phyloP scores from a whole-genome alignment of 2,888 invertebrate genomes.

The Keiferia lycopersicella region DNA sequence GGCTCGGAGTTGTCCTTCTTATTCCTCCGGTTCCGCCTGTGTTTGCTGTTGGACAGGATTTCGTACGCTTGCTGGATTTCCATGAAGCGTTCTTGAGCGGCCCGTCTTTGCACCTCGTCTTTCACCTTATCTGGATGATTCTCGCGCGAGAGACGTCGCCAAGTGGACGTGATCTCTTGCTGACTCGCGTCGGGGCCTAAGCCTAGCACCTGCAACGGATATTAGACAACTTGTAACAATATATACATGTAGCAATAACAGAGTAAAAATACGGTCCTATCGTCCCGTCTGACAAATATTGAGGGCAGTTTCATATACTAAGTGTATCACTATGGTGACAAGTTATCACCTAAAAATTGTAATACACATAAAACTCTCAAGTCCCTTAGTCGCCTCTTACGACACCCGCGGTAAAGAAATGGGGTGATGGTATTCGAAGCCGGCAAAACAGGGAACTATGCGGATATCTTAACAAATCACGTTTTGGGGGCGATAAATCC shows the following conservation, averaged over 20 bases:
- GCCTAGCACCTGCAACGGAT: slow-evolving; percentile 83
- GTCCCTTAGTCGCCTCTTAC: no score
- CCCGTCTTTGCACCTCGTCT: slow-evolving; percentile 83
- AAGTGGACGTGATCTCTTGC: slow-evolving; percentile 90
- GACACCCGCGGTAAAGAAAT: no score
- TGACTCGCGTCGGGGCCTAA: slow-evolving; percentile 91
- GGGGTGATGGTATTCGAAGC: no score
- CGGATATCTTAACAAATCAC: no score
- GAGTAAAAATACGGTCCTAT: no score
- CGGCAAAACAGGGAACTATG: slow-evolving; percentile 53
- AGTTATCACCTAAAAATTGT: no score
- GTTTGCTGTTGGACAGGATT: slow-evolving; percentile 91
- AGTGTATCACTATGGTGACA: background rate
- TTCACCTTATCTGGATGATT: slow-evolving; percentile 96
- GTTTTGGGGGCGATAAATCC: no score
- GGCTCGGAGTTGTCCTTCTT: slow-evolving; percentile 83
- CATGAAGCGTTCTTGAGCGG: slow-evolving; percentile 93
- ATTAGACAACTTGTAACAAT: background rate
- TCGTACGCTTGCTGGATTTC: slow-evolving; percentile 97
- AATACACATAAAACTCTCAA: no score
- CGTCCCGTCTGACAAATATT: no score
- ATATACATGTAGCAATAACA: no score
- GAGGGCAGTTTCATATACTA: no score
- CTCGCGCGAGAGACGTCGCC: slow-evolving; percentile 90
- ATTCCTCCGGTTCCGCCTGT: slow-evolving; percentile 87